phyloP scores from a whole-genome alignment of 2,888 invertebrate species.

The Stenichneumon culpator region DNA sequence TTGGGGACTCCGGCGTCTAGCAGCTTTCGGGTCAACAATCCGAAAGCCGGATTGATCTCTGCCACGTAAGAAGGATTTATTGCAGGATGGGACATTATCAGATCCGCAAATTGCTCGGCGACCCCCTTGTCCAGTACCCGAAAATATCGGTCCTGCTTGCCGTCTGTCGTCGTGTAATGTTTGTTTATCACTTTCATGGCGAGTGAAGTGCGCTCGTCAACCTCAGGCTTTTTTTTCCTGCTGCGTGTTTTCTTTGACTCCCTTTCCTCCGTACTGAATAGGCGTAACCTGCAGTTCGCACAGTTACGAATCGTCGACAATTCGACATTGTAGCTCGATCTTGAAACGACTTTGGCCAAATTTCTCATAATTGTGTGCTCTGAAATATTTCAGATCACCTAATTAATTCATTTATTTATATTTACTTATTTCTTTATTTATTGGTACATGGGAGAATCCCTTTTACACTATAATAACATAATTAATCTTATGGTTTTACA shows the following conservation, averaged over 20 bases:
- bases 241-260: no score
- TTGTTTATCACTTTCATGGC: not conserved
- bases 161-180: constrained; percentile 68
- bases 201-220: not conserved
- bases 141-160: constrained; percentile 84
- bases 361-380: no score
- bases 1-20: constrained; percentile 85
- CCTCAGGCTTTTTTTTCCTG: not conserved
- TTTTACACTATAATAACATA: not conserved
- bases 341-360: no score
- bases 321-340: no score
- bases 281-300: no score
- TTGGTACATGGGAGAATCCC: not conserved
- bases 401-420: no score
- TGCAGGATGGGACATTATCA: constrained; percentile 83
- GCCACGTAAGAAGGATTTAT: constrained; percentile 84
- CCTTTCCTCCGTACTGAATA: no score
- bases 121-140: constrained; percentile 82
- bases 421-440: not conserved
- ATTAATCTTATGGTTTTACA: no score
- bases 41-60: constrained; percentile 91
- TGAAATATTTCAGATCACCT: no score
- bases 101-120: constrained; percentile 84
- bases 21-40: constrained; percentile 88
- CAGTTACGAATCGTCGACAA: no score